These are phyloP conservation scores for Drosophila cognata DNA, from an alignment of 2,888 invertebrate genomes.

Conservation along the genomic window DNA sequence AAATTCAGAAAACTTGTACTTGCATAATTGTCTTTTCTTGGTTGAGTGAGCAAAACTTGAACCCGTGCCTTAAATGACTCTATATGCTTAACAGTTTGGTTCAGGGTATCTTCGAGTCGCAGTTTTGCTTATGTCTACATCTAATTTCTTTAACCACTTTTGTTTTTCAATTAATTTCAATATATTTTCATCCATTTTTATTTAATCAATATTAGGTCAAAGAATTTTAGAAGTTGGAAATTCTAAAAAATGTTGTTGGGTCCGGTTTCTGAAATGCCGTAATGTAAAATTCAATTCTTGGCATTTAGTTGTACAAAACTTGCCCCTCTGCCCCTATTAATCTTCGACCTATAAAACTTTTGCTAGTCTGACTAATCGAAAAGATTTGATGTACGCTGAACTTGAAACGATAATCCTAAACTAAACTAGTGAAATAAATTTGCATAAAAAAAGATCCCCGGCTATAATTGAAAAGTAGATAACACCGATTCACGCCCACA, in stretches of 20 bases:
- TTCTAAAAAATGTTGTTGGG: too few species aligned
- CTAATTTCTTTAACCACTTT: too few species aligned
- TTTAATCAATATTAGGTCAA: too few species aligned
- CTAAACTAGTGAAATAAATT: not conserved
- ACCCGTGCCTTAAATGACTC: not conserved
- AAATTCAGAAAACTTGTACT: not conserved
- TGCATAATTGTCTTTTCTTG: not conserved
- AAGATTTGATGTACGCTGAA: not conserved
- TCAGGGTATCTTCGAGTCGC: not conserved
- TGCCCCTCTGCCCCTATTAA: too few species aligned
- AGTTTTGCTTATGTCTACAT: too few species aligned
- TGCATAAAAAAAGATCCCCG: not conserved
- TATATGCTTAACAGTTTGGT: not conserved
- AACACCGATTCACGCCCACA: not conserved
- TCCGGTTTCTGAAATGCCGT: not conserved
- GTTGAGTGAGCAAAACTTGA: not conserved
- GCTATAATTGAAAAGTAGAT: not conserved
- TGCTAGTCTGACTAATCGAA: too few species aligned
- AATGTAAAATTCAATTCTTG: too few species aligned
- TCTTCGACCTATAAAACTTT: too few species aligned
- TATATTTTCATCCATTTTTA: too few species aligned
- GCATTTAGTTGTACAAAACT: too few species aligned
- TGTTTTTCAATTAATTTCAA: too few species aligned
- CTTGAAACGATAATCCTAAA: not conserved
- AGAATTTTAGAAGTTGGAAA: too few species aligned